Evolutionary conservation across 2,888 invertebrate species (phyloP), one percentile per base, ranked within the genome.

Genomic region (Drosophila limbata): DNA sequence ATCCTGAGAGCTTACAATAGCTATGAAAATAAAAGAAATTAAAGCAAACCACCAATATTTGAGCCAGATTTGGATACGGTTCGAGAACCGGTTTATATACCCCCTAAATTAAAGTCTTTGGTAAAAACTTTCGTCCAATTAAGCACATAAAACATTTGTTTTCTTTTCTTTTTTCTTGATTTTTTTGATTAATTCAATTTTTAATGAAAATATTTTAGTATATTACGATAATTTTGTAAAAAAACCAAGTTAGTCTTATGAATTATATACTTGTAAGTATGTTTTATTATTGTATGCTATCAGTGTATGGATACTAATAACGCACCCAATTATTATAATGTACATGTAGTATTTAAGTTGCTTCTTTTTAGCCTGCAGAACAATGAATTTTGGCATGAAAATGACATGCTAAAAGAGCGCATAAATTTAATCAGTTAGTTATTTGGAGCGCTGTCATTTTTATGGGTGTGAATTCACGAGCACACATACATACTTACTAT

Each of bases 401-500:
- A 76, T 87, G 13, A 64, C 79, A 70, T 83, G 71, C 67, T 71
- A 72, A 64, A 74, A 66, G 45, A 62, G 64, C 61, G 74, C 67
- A 79, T 84, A 77, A 79, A 83, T 85, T 83, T 77, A 83, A 88
- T 88, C 77, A 83, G 83, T 60, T 77, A 45, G 63, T 51, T 69
- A 59, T 45, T 47, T 4, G 21, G 33, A 28, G 37, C 31, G 56
- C 59, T 60, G 65, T 48, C 71, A 45, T 21, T 51, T 66, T 53
- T 55, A 45, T 63, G 62, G 73, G 73, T 68, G 74, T 74, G 73
- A 63, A 61, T 44, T 19, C 17, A 39, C 4, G 11, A n/a, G 37
- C 40, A 64, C 15, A 21, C 31, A 33, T 8, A 15, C 10, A 13
- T 9, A 25, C 10, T 15, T 35, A 10, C n/a, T 10, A 4, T 15